Evolutionary conservation across 2,888 invertebrate genomes (phyloP), one percentile per base, ranked within the genome.

Genomic region (Cremastinae sp.): DNA sequence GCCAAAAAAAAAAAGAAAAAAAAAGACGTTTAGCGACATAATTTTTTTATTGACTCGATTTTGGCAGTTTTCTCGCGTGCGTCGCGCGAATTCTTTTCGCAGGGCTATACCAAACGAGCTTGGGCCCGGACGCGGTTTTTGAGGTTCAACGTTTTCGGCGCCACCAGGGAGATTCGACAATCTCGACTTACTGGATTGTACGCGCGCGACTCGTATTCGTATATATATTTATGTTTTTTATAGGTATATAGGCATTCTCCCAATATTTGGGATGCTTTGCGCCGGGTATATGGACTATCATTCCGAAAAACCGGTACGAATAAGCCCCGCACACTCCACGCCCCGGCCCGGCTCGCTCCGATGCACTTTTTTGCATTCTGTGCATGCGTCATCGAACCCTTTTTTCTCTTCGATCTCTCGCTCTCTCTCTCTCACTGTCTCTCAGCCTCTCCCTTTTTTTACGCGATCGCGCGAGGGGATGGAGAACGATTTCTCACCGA

Each of bases 221-320:
- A 8, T 20, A 10, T 71, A 10, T 45, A 10, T 18, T 12, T n/a
- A n/a, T n/a, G n/a, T n/a, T 22, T 0, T n/a, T 14, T 38, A 43
- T 28, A 68, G 45, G 22, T 22, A 66, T 71, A 68, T 62, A 45
- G n/a, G 28, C 28, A 51, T 71, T 43, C 51, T 49, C 20, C 47
- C 41, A 43, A 62, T 72, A 75, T 75, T 62, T 66, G 61, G 75
- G 49, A 72, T 66, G 71, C 61, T 66, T 47, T 47, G n/a, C 12
- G 22, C 61, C 49, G 41, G 43, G 58, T 69, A 9, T 59, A 65
- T 53, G 51, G 80, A 80, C 76, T 75, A 74, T 82, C 84, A 82
- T 85, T 84, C 79, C 83, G 81, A 76, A 84, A 80, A 86, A 86
- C 86, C 87, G 86, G 86, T 87, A 86, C 81, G 79, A 83, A 83